phyloP scores from a whole-genome alignment of 2,797 vertebrate genomes.

The Anabas testudineus region DNA sequence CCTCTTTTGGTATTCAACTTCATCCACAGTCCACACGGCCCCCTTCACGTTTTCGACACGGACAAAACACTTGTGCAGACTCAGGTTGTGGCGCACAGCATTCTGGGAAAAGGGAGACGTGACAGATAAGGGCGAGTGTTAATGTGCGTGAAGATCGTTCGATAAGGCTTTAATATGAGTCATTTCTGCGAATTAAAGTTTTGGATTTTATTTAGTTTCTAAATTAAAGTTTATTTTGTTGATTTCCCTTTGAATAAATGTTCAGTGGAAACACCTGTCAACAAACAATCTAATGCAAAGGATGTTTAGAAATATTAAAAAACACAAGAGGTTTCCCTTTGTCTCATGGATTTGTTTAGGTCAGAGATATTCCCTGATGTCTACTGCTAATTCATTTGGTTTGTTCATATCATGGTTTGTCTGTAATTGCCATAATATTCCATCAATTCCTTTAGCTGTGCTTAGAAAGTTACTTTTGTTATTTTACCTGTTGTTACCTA shows the following conservation, averaged over 20 bases:
- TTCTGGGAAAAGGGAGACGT: conserved; percentile 83
- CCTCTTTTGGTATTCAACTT: conserved; percentile 99
- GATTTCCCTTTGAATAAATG: not conserved
- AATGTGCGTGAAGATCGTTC: not conserved
- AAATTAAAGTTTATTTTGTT: not conserved
- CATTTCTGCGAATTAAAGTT: not conserved
- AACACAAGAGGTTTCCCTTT: not conserved
- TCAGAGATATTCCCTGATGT: not conserved
- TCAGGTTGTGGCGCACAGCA: conserved; percentile 98
- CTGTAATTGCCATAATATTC: not conserved
- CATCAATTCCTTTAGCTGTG: conserved; percentile 10
- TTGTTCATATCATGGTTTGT: not conserved
- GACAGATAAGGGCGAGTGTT: not conserved
- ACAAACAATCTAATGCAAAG: not conserved
- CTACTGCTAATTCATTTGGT: conserved; percentile 9
- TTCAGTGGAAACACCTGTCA: not conserved
- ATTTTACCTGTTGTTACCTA: not conserved
- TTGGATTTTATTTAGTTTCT: not conserved
- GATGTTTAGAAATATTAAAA: not conserved
- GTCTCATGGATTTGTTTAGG: conserved; percentile 4
- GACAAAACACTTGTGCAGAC: conserved; percentile 99
- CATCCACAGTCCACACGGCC: conserved; percentile 98
- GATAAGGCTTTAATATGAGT: not conserved
- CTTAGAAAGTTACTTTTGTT: conserved; percentile 17
- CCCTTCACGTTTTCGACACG: conserved; percentile 99